Percentiles rank a stretch among this genome's conserved stretches.
Conservation (phyloP, 2,113 vertebrate species). For the Zosterops borbonicus region DNA sequence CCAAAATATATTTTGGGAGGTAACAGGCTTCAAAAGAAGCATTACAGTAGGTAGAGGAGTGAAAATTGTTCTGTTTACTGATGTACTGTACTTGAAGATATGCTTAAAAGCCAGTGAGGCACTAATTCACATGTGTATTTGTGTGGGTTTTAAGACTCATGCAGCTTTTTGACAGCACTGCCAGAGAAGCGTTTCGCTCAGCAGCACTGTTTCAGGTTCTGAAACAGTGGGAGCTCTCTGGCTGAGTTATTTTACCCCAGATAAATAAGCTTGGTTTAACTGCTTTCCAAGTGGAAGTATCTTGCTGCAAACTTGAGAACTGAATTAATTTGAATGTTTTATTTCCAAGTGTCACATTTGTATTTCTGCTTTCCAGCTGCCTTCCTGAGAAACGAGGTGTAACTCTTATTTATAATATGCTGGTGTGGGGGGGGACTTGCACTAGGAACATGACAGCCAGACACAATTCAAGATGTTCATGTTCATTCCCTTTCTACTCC, state of each 20-base stretch:
- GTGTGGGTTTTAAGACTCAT: neutral
- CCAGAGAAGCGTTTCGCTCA: neutral
- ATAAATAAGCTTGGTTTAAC: neutral
- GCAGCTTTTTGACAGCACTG: neutral
- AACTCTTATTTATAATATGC: neutral
- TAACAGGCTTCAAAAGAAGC: neutral
- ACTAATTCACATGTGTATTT: neutral
- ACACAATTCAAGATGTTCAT: neutral
- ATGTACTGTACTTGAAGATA: neutral
- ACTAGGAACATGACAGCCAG: neutral
- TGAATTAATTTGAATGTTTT: neutral
- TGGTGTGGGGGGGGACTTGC: neutral
- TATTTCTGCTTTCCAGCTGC: neutral
- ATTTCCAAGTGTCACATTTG: neutral
- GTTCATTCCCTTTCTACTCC: neutral
- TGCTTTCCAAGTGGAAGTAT: neutral
- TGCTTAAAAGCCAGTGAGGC: neutral
- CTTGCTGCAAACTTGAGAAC: neutral
- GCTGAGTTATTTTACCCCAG: neutral
- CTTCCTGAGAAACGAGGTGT: neutral
- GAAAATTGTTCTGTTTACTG: neutral
- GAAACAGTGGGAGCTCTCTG: neutral
- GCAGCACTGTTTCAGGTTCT: neutral
- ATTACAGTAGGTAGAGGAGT: neutral
- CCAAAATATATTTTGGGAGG: neutral